A percentile compares a stretch with the other conserved stretches of the same genome.
phyloP scores from a whole-genome alignment of 1,140 invertebrate species.

The Gyrodactylus salaris region DNA sequence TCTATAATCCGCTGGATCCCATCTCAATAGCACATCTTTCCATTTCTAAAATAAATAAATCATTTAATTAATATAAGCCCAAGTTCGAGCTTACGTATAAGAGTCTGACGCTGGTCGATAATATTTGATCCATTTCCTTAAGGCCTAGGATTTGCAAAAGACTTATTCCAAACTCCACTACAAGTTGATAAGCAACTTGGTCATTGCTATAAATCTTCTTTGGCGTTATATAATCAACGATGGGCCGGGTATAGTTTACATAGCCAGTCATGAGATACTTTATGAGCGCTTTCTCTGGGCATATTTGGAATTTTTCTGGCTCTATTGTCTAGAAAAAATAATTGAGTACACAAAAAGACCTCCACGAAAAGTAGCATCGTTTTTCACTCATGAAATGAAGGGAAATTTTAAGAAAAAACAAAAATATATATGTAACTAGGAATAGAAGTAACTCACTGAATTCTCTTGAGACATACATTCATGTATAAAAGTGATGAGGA shows the following conservation, averaged over 20 bases:
- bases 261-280: neutral
- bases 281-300: neutral
- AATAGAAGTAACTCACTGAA: no score
- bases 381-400: no score
- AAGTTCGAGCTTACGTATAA: constrained; percentile 4
- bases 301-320: no score
- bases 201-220: neutral
- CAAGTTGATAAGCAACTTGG: neutral
- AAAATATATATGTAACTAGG: no score
- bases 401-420: no score
- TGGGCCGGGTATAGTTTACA: neutral
- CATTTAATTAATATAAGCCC: no score
- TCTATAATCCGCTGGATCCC: constrained; percentile 24
- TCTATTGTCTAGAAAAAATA: no score
- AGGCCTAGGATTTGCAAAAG: constrained; percentile 7
- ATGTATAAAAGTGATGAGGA: neutral
- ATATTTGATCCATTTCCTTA: constrained; percentile 7
- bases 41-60: no score
- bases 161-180: constrained; percentile 4
- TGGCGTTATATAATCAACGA: neutral
- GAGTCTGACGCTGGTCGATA: constrained; percentile 6
- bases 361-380: no score
- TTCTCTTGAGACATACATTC: neutral
- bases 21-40: constrained; percentile 24
- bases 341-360: no score